Base-by-base conservation (phyloP, 2,113 vertebrate species). In the Glareola pratincola region DNA sequence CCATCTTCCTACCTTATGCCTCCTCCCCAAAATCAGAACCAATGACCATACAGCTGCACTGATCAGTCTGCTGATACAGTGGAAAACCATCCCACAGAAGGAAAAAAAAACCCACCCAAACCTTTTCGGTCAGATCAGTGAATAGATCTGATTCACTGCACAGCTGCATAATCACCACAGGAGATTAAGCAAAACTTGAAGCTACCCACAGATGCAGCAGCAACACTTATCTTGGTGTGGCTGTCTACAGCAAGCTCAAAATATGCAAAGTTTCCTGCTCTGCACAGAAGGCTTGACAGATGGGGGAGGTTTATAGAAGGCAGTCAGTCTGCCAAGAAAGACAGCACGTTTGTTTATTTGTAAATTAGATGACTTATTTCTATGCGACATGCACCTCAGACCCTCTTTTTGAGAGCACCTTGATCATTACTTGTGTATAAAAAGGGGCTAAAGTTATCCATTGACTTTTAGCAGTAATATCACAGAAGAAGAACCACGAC, bases 231-330 rank as follows among this genome's bases (percentile, higher is more conserved):
- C 76, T 67, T 59, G 63, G 76, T 84, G 50, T 54, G 80, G 82
- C 83, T 94, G 76, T 50, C 64, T 66, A 75, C 1, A 89, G 56
- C 1, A 3, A 89, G 76, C 86, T 94, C 76, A 84, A 89, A 88
- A 94, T 73, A 81, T 77, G 91, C 86, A 76, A 88, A 53, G 80
- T 71, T 95, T 84, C 60, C 86, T 89, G 63, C 83, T 74, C 84
- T 91, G 91, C 80, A 92, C 94, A 96, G 92, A 96, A 83, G 79
- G 83, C 54, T 69, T 91, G 68, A 95, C 86, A 95, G 94, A 94
- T 71, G 72, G 79, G 80, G 27, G 63, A 94, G 60, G n/a, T 84
- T 91, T 84, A 48, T 6, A 68, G 64, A 66, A 91, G 64, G 92
- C 91, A 92, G 63, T 30, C 72, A 81, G 89, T 47, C 91, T 96